Conservation (phyloP, 2,888 invertebrate genomes). For the Cephus sareptanus region DNA sequence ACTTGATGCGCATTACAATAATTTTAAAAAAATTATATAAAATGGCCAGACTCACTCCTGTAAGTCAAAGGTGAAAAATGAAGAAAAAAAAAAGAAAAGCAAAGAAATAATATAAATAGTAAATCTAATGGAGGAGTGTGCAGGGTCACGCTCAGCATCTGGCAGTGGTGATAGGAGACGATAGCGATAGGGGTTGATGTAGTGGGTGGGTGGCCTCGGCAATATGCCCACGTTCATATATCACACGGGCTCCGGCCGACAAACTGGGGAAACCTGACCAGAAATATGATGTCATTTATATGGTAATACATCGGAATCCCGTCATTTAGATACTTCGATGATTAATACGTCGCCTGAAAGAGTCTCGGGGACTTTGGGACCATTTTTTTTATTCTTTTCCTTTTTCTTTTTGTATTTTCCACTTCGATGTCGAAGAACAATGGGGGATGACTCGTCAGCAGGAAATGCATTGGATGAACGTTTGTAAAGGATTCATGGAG, state of each 20-base stretch:
- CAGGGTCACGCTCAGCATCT: constrained; percentile 11
- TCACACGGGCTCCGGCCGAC: constrained; percentile 59
- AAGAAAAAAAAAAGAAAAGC: background rate
- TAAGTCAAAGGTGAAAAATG: background rate
- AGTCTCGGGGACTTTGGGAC: background rate
- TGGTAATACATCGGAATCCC: constrained; percentile 67
- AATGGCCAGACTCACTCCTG: background rate
- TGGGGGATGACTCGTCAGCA: background rate
- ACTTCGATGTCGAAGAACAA: background rate
- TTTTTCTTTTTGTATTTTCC: background rate
- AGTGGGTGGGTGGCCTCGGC: constrained; percentile 52
- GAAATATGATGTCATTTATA: constrained; percentile 68
- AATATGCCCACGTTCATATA: constrained; percentile 66
- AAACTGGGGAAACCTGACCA: constrained; percentile 66
- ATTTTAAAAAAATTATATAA: background rate
- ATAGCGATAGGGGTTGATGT: constrained; percentile 55
- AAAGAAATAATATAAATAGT: background rate
- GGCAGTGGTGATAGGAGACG: constrained; percentile 35
- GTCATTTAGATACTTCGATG: constrained; percentile 67
- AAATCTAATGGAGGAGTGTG: background rate
- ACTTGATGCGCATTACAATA: background rate
- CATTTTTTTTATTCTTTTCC: background rate
- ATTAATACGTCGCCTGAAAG: constrained; percentile 57
- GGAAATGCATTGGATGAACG: background rate
- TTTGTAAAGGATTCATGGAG: background rate